Evolutionary conservation across 2,113 vertebrate genomes (phyloP), one percentile per base, ranked within the genome.

Genomic region (Bungarus multicinctus): DNA sequence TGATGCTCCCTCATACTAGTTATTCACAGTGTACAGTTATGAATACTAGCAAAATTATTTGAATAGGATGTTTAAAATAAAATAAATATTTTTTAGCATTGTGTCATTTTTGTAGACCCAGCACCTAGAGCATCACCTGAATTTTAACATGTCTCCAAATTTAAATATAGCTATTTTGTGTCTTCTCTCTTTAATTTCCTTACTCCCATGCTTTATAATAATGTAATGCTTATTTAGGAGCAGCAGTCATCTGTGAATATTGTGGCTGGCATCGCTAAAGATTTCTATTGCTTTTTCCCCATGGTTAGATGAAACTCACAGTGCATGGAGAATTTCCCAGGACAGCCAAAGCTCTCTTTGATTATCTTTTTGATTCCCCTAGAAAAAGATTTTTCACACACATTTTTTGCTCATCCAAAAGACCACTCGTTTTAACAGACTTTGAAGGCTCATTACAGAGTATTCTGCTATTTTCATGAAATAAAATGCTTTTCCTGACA

Each of bases 191-290:
- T 97, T 96, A 93, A 54, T 74, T 91, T 92, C 93, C 91, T 22
- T 94, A 96, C 94, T 22, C 34, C 74, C 74, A 43, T 81, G 18
- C 95, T 91, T 96, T 90, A 94, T 95, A 94, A 95, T 97, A 98
- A 98, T 97, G 97, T 95, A 97, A 98, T 97, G 97, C 97, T 97
- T 97, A 97, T 97, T 98, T 98, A 97, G 97, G 97, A 96, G 89
- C 95, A 60, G 91, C 95, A 97, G 96, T 97, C 97, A 97, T 97
- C 98, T 97, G 98, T 93, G 92, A 93, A 94, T 97, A 95, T 97
- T 95, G 88, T 39, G 91, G 94, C 94, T 97, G 96, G 94, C 94
- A 94, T 95, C 95, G 95, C 94, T 94, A 94, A 92, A 90, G 18
- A 95, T 95, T 45, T 10, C 95, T 96, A 91, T 94, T 95, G 94